Conservation (phyloP, 2,888 invertebrate species). For the Endomychus coccineus region DNA sequence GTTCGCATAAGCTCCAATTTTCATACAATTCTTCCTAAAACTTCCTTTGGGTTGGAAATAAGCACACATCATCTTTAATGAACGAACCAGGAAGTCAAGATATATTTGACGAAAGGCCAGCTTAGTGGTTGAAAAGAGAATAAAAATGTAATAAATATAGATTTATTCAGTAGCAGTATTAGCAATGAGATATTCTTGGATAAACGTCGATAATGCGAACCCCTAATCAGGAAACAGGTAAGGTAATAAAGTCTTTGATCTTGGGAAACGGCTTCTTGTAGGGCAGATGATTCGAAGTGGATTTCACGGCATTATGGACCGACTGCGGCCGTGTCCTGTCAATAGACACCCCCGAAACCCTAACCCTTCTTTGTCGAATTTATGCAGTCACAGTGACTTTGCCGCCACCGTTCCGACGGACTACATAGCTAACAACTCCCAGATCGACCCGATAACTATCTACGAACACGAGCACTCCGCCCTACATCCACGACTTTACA, state of each 20-base stretch:
- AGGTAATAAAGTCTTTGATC: conserved; percentile 33
- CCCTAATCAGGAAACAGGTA: conserved; percentile 31
- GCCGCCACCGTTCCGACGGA: no score
- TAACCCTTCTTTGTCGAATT: background rate
- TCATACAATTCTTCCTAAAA: no score
- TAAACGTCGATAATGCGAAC: conserved; percentile 30
- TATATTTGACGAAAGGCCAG: no score
- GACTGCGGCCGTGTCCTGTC: conserved; percentile 21
- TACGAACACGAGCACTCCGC: no score
- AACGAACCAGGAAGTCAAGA: no score
- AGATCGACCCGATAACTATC: background rate
- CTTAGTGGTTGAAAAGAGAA: no score
- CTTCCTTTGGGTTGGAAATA: no score
- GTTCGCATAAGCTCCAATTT: no score
- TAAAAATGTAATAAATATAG: no score
- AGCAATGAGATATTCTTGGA: conserved; percentile 6
- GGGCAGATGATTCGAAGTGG: conserved; percentile 31
- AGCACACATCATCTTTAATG: no score
- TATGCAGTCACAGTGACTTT: background rate
- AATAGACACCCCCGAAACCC: conserved; percentile 22
- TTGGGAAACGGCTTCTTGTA: conserved; percentile 29
- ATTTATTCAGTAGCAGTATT: no score
- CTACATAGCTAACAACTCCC: background rate
- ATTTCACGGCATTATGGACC: conserved; percentile 31
- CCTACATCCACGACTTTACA: no score